phyloP scores from a whole-genome alignment of 1,140 invertebrate genomes.

The Atopsyche davidsoni region DNA sequence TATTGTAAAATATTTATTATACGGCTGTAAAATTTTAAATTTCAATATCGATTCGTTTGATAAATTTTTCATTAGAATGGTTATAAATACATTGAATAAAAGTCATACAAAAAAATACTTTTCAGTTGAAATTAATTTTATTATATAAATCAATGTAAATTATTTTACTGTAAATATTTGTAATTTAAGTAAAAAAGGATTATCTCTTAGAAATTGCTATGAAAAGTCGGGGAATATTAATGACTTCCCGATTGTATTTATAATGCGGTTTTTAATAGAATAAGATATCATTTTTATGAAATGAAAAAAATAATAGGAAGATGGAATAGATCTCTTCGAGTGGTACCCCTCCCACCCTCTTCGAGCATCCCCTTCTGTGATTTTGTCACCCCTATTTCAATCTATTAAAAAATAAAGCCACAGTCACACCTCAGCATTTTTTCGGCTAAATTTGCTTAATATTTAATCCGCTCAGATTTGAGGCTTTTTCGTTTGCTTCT shows the following conservation, averaged over 20 bases:
- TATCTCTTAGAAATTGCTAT: too few relatives aligned
- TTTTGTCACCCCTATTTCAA: conserved; percentile 29
- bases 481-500: too few relatives aligned
- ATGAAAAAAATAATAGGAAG: too few relatives aligned
- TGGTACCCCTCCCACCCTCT: conserved; percentile 23
- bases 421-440: conserved; percentile 26
- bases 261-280: too few relatives aligned
- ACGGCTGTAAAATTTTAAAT: too few relatives aligned
- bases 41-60: background rate
- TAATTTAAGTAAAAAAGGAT: too few relatives aligned
- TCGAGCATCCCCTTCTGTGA: conserved; percentile 22
- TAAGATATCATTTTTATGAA: too few relatives aligned
- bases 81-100: background rate
- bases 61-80: background rate
- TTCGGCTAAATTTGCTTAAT: conserved; percentile 18
- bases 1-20: too few relatives aligned
- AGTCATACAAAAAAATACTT: background rate
- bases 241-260: too few relatives aligned
- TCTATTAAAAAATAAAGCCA: conserved; percentile 24
- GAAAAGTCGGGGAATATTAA: too few relatives aligned
- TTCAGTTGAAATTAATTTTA: background rate
- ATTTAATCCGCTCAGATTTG: conserved; percentile 9
- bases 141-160: background rate
- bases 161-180: too few relatives aligned
- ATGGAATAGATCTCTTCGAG: too few relatives aligned